Conservation (phyloP, 2,888 invertebrate genomes). For the Lasioglossum morio region DNA sequence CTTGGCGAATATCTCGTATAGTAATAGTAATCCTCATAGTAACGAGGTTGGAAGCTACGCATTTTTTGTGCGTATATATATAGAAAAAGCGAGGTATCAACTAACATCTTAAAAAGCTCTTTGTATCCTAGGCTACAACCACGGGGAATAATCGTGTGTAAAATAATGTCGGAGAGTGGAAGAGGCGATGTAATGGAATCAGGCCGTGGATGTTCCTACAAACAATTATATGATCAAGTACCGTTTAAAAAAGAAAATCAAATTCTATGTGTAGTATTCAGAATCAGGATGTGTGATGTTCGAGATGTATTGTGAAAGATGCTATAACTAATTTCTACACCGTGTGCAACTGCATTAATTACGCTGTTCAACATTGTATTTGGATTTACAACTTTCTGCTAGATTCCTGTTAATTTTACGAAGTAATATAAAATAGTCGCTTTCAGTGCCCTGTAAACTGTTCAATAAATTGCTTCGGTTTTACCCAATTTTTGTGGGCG, state of each 20-base stretch:
- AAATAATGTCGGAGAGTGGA: slow-evolving; percentile 53
- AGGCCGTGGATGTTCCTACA: slow-evolving; percentile 75
- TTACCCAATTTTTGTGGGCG: not conserved
- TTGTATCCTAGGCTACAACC: slow-evolving; percentile 35
- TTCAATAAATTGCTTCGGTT: not conserved
- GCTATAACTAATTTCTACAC: not conserved
- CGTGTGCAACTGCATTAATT: not conserved
- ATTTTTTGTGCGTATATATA: slow-evolving; percentile 24
- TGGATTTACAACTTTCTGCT: not conserved
- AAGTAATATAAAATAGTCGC: too few species aligned
- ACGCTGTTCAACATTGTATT: not conserved
- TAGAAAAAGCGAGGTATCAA: slow-evolving; percentile 33
- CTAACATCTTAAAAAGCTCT: slow-evolving; percentile 6
- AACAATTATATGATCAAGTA: slow-evolving; percentile 67
- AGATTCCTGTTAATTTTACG: not conserved
- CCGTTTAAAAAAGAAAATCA: not conserved
- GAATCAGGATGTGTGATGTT: not conserved
- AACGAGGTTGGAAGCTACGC: not conserved
- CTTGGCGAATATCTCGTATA: not conserved
- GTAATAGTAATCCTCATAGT: not conserved
- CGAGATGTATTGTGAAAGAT: not conserved
- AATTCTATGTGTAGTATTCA: not conserved
- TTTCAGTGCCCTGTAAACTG: too few species aligned
- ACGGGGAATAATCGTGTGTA: slow-evolving; percentile 40
- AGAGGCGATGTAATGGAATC: slow-evolving; percentile 61